Base-by-base conservation (phyloP, 1,140 invertebrate species). In the Drosophila cardini region DNA sequence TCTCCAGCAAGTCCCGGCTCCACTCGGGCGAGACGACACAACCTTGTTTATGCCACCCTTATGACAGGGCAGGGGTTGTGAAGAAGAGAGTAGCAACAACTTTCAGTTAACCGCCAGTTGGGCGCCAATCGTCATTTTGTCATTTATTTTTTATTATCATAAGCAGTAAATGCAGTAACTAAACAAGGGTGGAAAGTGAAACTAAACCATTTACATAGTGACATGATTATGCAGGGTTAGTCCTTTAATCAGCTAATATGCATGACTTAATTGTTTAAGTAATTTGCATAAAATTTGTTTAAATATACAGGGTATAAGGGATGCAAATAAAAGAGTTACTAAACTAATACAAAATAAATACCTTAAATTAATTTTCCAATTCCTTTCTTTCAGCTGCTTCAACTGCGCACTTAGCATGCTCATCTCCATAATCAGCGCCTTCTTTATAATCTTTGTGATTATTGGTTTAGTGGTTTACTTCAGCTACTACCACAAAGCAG, bases 351-450 rank as follows among this genome's bases (percentile, higher is more conserved):
- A 16, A 13, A 6, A 4, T 16, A 26, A 13, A 3, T 11, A 36
- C 7, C 13, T 30, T 8, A 6, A 13, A 56, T 11, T 42, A 30
- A 21, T 45, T 21, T 7, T 36, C 36, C 10, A 13, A 34, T 36
- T 11, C 21, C 2, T 34, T 18, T 43, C 2, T 78, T 78, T n/a
- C 50, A 91, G 90, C 67, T 91, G 90, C 78, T 90, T 86, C 45
- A 91, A 61, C 46, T 91, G 90, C 40, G 90, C 90, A 30, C 70
- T 91, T 1, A 91, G 79, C 67, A 74, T 91, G 45, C 74, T 91
- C 0, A 42, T 91, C 5, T 91, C 90, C 2, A 70, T 91, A 3
- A 80, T 91, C 40, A 91, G 89, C 21, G 73, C 84, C n/a, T 91
- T 91, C 38, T 42, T 91, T 60, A 85, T 91, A 30, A 58, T 91